Conservation (phyloP, 2,797 vertebrate genomes). For the Protonibea diacanthus region DNA sequence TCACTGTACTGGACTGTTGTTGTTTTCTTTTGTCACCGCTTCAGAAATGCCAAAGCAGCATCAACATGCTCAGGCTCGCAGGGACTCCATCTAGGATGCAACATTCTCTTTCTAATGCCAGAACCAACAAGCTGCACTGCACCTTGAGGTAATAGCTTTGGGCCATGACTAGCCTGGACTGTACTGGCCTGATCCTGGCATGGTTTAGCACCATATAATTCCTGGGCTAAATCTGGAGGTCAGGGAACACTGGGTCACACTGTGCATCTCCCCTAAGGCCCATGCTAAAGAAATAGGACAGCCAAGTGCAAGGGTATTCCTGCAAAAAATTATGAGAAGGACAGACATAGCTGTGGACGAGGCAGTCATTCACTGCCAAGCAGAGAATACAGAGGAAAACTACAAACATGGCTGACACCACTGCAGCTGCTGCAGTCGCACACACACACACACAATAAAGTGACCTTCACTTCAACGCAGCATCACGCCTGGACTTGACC, state of each 20-base stretch:
- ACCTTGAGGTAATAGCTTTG: conserved; percentile 31
- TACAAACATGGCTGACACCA: conserved; percentile 47
- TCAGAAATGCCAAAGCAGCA: conserved; percentile 13
- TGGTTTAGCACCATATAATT: conserved; percentile 23
- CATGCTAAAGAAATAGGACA: conserved; percentile 67
- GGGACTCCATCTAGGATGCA: neutral
- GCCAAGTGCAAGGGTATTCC: conserved; percentile 58
- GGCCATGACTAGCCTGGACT: neutral
- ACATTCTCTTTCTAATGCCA: neutral
- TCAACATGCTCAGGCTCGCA: neutral
- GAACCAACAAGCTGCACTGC: conserved; percentile 17
- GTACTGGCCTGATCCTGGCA: conserved; percentile 32
- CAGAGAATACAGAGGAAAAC: conserved; percentile 33
- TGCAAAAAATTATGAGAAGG: conserved; percentile 44
- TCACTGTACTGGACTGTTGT: conserved; percentile 33
- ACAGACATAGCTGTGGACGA: conserved; percentile 56
- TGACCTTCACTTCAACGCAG: conserved; percentile 57
- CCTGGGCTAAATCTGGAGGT: conserved; percentile 63
- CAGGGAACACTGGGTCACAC: conserved; percentile 50
- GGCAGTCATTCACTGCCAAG: conserved; percentile 57
- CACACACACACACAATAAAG: conserved; percentile 33
- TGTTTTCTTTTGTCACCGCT: conserved; percentile 18
- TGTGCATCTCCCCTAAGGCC: conserved; percentile 53
- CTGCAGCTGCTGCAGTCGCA: conserved; percentile 20
- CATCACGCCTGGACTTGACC: conserved; percentile 4